A percentile compares a stretch with the other conserved stretches of the same genome.
Conservation (phyloP, 1,140 invertebrate species). For the Ladona fulva region DNA sequence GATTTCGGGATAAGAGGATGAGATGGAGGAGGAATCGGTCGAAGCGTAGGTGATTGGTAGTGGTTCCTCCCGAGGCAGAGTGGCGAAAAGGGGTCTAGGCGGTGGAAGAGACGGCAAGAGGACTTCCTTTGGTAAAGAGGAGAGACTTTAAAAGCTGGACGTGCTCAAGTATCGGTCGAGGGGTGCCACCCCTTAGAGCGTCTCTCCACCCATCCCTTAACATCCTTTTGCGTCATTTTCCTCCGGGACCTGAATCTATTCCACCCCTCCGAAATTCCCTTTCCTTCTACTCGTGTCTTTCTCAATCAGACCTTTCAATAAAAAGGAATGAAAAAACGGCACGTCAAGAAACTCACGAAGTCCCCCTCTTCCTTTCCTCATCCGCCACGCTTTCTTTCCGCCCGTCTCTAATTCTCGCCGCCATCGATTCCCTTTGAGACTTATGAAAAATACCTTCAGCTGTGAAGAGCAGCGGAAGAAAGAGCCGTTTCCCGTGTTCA, state of each 20-base stretch:
- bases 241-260: background rate
- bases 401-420: background rate
- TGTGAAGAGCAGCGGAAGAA: too few relatives aligned
- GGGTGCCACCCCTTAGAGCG: background rate
- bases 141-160: conserved; percentile 3
- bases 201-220: background rate
- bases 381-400: background rate
- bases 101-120: background rate
- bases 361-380: background rate
- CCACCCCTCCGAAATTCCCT: background rate
- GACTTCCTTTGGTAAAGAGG: background rate
- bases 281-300: background rate
- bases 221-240: background rate
- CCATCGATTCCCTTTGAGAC: background rate
- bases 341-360: background rate
- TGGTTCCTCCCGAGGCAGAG: background rate
- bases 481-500: too few relatives aligned
- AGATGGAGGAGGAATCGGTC: background rate
- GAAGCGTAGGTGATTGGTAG: background rate
- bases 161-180: background rate
- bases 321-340: background rate
- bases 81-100: background rate
- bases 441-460: too few relatives aligned
- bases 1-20: background rate
- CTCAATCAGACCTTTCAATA: background rate